Conservation (phyloP, 1,140 invertebrate genomes). For the Penaeus japonicus region DNA sequence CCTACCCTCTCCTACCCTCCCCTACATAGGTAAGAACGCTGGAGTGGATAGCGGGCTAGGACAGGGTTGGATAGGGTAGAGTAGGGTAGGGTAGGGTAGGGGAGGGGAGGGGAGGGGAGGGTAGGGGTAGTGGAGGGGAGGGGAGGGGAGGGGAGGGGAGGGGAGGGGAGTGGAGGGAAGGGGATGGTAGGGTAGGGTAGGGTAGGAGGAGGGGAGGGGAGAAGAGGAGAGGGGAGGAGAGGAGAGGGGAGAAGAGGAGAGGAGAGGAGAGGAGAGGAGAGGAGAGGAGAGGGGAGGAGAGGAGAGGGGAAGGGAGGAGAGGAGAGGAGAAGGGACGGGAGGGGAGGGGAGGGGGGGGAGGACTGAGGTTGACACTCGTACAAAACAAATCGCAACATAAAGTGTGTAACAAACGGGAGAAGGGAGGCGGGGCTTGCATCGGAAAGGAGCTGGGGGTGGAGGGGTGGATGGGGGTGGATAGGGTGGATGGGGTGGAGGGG, state of each 20-base stretch:
- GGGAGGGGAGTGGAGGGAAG: neutral
- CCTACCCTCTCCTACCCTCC: too few relatives aligned
- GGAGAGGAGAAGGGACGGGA: neutral
- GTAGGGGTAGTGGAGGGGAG: too few relatives aligned
- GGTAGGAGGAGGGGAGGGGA: neutral
- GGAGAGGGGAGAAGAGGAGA: neutral
- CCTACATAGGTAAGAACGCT: too few relatives aligned
- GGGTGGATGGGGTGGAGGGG: neutral
- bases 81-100: too few relatives aligned
- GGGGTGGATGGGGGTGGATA: neutral
- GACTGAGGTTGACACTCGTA: neutral
- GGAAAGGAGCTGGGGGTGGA: neutral
- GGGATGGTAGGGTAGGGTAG: neutral
- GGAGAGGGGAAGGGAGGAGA: neutral
- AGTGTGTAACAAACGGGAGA: too few relatives aligned
- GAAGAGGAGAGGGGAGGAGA: neutral
- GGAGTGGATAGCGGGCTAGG: too few relatives aligned
- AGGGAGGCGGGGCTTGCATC: too few relatives aligned
- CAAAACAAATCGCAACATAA: too few relatives aligned
- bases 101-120: too few relatives aligned
- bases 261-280: neutral
- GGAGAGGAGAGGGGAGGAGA: neutral
- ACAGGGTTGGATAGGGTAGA: too few relatives aligned
- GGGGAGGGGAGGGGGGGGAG: neutral
- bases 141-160: neutral